Conservation (phyloP, 2,797 vertebrate species). For the Valencia hispanica region DNA sequence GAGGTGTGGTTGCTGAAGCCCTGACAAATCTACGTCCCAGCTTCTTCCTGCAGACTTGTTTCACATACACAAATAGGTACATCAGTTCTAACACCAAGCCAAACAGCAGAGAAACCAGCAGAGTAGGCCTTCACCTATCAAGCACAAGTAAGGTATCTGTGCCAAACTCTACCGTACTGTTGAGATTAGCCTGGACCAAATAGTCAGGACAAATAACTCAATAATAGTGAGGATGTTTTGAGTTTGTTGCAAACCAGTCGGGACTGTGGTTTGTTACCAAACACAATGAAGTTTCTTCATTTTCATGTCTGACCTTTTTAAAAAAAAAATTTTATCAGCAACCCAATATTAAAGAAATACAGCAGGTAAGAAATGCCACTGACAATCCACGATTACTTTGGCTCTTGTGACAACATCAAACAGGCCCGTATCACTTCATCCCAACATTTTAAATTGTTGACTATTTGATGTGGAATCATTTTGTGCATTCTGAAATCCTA, state of each 20-base stretch:
- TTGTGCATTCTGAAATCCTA: not conserved
- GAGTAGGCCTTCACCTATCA: constrained; percentile 13
- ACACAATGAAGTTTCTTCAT: constrained; percentile 1
- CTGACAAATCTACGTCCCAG: constrained; percentile 26
- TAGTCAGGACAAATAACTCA: constrained; percentile 12
- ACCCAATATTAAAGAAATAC: no score
- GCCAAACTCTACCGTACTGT: constrained; percentile 12
- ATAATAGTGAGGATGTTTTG: constrained; percentile 32
- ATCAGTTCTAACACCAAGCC: constrained; percentile 10
- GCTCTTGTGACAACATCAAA: not conserved
- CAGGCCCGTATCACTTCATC: not conserved
- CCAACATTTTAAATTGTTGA: not conserved
- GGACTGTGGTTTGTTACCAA: constrained; percentile 17
- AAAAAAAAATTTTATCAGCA: no score
- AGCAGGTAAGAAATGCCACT: not conserved
- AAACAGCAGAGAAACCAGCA: constrained; percentile 11
- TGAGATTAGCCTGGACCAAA: constrained; percentile 6
- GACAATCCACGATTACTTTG: not conserved
- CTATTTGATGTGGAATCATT: not conserved
- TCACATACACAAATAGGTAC: constrained; percentile 23
- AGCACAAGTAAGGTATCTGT: constrained; percentile 9
- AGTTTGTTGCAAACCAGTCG: constrained; percentile 9
- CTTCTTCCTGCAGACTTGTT: constrained; percentile 30
- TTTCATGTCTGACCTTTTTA: constrained; percentile 12
- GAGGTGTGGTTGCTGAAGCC: constrained; percentile 36